Base-by-base conservation (phyloP, 2,113 vertebrate genomes). In the Ctenomys sociabilis region DNA sequence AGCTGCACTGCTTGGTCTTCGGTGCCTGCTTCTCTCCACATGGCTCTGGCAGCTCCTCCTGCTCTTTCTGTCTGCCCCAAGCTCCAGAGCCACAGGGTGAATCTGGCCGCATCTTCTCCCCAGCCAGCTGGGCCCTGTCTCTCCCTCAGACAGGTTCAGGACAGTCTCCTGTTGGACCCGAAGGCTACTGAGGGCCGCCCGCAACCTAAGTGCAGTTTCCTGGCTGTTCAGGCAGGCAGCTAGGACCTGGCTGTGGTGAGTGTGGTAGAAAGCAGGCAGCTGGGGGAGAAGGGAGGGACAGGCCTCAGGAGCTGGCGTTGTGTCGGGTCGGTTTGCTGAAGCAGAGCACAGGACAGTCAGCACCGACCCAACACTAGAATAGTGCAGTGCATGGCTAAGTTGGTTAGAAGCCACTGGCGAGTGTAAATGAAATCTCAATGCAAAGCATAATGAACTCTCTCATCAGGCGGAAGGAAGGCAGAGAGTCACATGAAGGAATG, bases 361-460 rank as follows among this genome's bases (percentile, higher is more conserved):
- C 59, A 40, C 70, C 40, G 26, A 81, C 68, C 82, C 52, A 52
- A 87, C 94, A 37, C 82, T 90, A 80, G 96, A 97, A 91, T 59
- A 30, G 92, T 75, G 77, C 57, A 78, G 92, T 37, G 94, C 88
- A 95, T 91, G 52, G 32, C 63, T 83, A 40, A n/a, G 86, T 77
- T 63, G 95, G 87, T 92, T 93, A 93, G 85, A 91, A 66, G 85
- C 70, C 63, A 21, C 4, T 21, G 11, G 84, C 54, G 80, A 88
- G 16, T 83, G 24, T 63, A 88, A 95, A 89, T 97, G 93, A 93
- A 22, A 7, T 85, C 52, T 77, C 28, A 37, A 90, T 32, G 80
- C 86, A 66, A 85, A 83, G 82, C 94, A 35, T 4, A 88, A n/a
- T 14, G 78, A 93, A 49, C 91, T 80, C 52, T 70, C 68, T 57